A percentile compares a stretch with the other conserved stretches of the same genome.
Conservation (phyloP, 2,113 vertebrate species). For the Chionodraco myersi region DNA sequence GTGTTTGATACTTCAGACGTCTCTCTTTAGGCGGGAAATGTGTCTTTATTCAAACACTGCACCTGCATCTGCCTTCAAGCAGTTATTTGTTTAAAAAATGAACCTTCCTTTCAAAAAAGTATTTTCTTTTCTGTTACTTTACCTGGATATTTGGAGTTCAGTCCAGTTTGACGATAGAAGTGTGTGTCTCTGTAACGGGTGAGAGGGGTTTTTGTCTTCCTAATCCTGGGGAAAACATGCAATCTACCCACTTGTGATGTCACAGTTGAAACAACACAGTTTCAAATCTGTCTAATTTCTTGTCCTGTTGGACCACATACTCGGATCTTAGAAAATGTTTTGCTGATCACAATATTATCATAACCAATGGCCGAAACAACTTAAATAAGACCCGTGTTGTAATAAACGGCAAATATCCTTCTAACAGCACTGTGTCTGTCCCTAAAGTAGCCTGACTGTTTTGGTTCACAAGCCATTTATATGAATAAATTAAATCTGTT, state of each 20-base stretch:
- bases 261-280: too few relatives aligned
- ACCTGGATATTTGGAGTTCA: neutral
- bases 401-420: constrained; percentile 26
- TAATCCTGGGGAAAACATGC: too few relatives aligned
- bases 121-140: neutral
- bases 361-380: neutral
- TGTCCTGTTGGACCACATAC: neutral
- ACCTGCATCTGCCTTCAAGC: constrained; percentile 12
- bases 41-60: constrained; percentile 16
- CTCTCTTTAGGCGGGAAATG: neutral
- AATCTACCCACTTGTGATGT: too few relatives aligned
- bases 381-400: constrained; percentile 1
- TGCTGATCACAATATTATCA: constrained; percentile 17
- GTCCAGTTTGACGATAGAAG: neutral
- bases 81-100: neutral
- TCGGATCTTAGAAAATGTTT: neutral
- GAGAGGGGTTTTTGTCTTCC: too few relatives aligned
- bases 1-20: neutral
- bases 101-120: neutral
- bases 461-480: constrained; percentile 68
- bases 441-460: constrained; percentile 60
- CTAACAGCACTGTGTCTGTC: neutral
- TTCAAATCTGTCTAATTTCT: too few relatives aligned
- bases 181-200: too few relatives aligned
- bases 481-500: constrained; percentile 75